Base-by-base conservation (phyloP, 2,797 vertebrate genomes). In the Rachycentron canadum region DNA sequence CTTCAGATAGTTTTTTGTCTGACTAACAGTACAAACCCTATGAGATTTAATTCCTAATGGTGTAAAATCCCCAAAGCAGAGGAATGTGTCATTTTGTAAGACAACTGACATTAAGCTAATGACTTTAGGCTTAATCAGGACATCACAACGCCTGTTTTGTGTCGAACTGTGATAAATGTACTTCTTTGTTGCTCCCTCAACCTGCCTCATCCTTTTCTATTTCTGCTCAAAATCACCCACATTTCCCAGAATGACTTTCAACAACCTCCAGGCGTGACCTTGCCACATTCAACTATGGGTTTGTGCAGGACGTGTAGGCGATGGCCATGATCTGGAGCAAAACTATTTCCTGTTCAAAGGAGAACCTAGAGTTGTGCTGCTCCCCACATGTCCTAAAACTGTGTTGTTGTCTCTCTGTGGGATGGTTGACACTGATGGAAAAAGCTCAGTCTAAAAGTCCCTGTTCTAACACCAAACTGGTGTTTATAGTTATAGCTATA, bases 181-280 rank as follows among this genome's bases (percentile, higher is more conserved):
- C 50, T 32, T 52, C 7, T 61, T 28, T 73, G 56, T 40, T 53
- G 43, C 61, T 67, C 50, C 23, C 25, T 69, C 7, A 5, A 70
- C 45, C 34, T 25, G 72, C 60, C n/a, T 53, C 45, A 3, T 79
- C 43, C 58, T 14, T 34, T 59, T 41, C 53, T 70, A 14, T 64
- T 58, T 59, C 21, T 2, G 43, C 49, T 79, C 53, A 19, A 75
- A 85, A 49, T 78, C 69, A 86, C 81, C 75, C 79, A 85, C 79
- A 65, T 79, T 90, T 87, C 81, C 82, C 69, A 81, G 81, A 85
- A 87, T 56, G 53, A 60, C 84, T 86, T 76, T 67, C 45, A 69
- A 38, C 69, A 73, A 43, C 80, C 85, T 78, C 73, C 76, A 61
- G 66, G 36, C 2, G 57, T 43, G 79, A 81, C 78, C 69, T 64